phyloP scores from a whole-genome alignment of 2,797 vertebrate species.

The Sebastes aleutianus region DNA sequence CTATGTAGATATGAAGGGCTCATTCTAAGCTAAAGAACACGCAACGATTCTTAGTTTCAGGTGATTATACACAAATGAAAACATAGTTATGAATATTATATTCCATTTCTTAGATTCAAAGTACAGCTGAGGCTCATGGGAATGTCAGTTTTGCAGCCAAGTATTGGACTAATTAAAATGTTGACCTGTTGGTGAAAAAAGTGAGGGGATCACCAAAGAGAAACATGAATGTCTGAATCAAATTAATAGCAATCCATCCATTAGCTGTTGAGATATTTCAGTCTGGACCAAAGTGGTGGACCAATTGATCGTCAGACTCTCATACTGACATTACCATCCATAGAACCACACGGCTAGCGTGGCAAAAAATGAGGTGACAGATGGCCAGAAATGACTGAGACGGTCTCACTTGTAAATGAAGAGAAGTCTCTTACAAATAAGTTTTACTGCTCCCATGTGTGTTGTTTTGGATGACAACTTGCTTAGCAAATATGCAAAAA shows the following conservation, averaged over 20 bases:
- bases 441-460: neutral
- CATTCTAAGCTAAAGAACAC: too few species aligned
- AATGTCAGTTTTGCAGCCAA: neutral
- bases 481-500: neutral
- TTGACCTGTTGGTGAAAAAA: neutral
- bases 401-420: conserved; percentile 1
- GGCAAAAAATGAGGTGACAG: neutral
- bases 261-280: neutral
- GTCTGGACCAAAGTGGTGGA: neutral
- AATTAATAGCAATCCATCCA: neutral
- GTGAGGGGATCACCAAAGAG: neutral
- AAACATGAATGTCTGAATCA: neutral
- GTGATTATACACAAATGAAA: too few species aligned
- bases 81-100: too few species aligned
- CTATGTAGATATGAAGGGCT: too few species aligned
- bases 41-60: too few species aligned
- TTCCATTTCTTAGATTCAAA: neutral
- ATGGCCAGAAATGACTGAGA: neutral
- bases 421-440: neutral
- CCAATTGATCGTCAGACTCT: neutral
- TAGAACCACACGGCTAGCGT: neutral
- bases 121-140: neutral
- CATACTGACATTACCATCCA: neutral
- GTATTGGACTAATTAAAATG: neutral
- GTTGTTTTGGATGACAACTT: neutral